Percentiles rank a stretch among this genome's conserved stretches.
These are phyloP conservation scores for Hyposoter didymator DNA, from an alignment of 2,888 invertebrate species.

Conservation along the genomic window DNA sequence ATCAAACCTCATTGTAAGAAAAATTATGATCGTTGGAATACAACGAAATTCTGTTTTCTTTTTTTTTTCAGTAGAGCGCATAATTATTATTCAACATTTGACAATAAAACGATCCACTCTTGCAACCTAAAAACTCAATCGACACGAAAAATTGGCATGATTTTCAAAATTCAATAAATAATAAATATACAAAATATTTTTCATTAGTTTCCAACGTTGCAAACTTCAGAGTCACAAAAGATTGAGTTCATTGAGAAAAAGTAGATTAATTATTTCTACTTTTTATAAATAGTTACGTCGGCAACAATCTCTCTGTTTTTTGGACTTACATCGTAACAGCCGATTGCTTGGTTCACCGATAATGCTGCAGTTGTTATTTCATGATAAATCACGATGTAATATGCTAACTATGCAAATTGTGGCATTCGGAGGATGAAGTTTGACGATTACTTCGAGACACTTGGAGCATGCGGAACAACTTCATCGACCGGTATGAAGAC, in stretches of 20 bases:
- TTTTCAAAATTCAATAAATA: too few relatives aligned
- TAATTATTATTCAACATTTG: too few relatives aligned
- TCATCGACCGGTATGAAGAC: constrained; percentile 33
- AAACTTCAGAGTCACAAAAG: too few relatives aligned
- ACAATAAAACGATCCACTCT: too few relatives aligned
- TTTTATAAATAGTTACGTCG: neutral
- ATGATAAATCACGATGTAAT: neutral
- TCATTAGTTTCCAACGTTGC: too few relatives aligned
- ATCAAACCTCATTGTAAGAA: too few relatives aligned
- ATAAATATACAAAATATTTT: too few relatives aligned
- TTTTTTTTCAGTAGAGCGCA: too few relatives aligned
- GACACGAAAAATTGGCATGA: too few relatives aligned
- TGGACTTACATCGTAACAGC: neutral
- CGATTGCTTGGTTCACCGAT: neutral
- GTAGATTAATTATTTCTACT: neutral
- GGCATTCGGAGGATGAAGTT: constrained; percentile 9
- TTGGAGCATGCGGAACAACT: constrained; percentile 24
- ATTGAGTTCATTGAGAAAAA: neutral
- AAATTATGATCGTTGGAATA: too few relatives aligned
- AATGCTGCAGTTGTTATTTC: neutral
- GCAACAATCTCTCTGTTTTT: neutral
- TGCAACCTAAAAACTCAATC: too few relatives aligned
- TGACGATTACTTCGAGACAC: constrained; percentile 7
- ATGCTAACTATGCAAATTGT: constrained; percentile 15
- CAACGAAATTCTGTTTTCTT: too few relatives aligned